Evolutionary conservation across 2,888 invertebrate genomes (phyloP).

Genomic region (Zhuqinia jingwanae): DNA sequence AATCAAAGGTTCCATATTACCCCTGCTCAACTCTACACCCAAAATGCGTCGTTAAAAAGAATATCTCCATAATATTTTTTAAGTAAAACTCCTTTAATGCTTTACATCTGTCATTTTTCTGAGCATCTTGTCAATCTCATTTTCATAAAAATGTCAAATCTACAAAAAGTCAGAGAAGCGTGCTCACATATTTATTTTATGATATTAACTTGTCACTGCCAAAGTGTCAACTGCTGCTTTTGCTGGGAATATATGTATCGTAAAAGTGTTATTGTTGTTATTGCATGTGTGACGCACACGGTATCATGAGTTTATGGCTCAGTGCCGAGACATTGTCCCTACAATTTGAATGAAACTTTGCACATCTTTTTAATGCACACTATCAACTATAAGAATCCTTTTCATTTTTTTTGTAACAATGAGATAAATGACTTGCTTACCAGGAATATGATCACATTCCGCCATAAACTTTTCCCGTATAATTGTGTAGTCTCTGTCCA

Average conservation of each 20-base stretch:
- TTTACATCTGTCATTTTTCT: too few relatives aligned
- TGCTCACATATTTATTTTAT: too few relatives aligned
- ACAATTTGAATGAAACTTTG: background rate
- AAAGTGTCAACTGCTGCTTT: background rate
- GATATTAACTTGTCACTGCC: background rate
- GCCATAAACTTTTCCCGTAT: conserved; percentile 76
- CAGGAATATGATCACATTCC: conserved; percentile 76
- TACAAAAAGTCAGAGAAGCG: too few relatives aligned
- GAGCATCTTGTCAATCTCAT: background rate
- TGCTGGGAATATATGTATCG: background rate
- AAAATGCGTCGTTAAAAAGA: too few relatives aligned
- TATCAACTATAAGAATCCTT: too few relatives aligned
- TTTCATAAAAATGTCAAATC: conserved; percentile 37
- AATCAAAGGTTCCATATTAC: too few relatives aligned
- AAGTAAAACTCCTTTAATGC: too few relatives aligned
- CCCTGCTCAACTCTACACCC: too few relatives aligned
- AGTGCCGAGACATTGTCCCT: background rate
- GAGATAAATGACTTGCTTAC: conserved; percentile 36
- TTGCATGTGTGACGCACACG: background rate
- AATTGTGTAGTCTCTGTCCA: conserved; percentile 76
- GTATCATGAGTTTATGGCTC: background rate
- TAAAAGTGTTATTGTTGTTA: background rate
- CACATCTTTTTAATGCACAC: too few relatives aligned
- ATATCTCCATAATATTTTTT: too few relatives aligned
- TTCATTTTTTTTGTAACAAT: background rate